Evolutionary conservation across 1,140 invertebrate genomes (phyloP), one percentile per base, ranked within the genome.

Genomic region (Chironomus striatipennis): DNA sequence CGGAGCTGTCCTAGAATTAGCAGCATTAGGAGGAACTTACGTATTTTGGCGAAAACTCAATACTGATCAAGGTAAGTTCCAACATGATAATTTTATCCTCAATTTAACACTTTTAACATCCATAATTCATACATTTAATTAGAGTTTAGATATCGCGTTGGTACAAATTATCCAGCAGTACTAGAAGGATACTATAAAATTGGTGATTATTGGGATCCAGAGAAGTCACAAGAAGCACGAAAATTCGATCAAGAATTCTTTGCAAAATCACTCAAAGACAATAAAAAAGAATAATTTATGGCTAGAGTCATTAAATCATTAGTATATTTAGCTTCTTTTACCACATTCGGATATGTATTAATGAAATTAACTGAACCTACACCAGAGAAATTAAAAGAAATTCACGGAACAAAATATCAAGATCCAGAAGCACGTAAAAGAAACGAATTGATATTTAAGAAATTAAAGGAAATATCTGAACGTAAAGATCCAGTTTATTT

Each of bases 101-200:
- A 1, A 57, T 15, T 57, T 57, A 10, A 57, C n/a, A 15, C 12
- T 15, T 15, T 15, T 57, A 5, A 12, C 12, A n/a, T 1, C 1
- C 47, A n/a, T 15, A n/a, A 1, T n/a, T 57, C 47, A 57, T 57
- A n/a, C 4, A 57, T 12, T 74, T 73, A 78, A 83, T 15, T 79
- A 88, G 87, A 88, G 79, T 88, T 87, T 76, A 85, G 88, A 18
- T 79, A 84, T 67, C 87, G 87, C 77, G 85, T 88, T 76, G 80
- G 84, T 79, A 84, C 87, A 72, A 88, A 88, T 76, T 88, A 84
- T 79, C 86, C 86, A 43, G 85, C 83, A 77, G 79, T 86, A n/a
- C 78, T 89, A 67, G 86, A 88, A 77, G 83, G 84, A 17, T 89
- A 87, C 78, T 89, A 89, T 78, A 82, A 81, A 77, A 75, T 87